Percentiles rank a stretch among this genome's conserved stretches.
These are phyloP conservation scores for Isichthys henryi DNA, from an alignment of 2,113 vertebrate genomes.

Conservation along the genomic window DNA sequence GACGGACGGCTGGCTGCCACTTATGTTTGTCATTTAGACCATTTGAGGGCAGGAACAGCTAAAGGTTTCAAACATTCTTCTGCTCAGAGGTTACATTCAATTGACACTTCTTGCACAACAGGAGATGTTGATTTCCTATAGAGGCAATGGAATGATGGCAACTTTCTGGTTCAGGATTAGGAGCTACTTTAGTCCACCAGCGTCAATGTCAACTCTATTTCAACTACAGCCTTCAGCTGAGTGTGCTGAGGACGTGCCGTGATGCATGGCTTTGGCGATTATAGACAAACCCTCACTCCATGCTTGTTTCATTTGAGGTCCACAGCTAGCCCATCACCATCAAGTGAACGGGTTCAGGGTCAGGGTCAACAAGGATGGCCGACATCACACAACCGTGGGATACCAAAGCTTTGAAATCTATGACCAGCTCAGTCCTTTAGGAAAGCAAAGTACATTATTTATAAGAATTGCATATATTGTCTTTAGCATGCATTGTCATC, in stretches of 20 bases:
- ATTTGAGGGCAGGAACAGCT: background rate
- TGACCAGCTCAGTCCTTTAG: background rate
- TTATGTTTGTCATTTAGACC: background rate
- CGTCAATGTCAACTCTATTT: background rate
- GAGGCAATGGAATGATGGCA: background rate
- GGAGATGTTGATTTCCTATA: background rate
- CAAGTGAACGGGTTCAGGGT: background rate
- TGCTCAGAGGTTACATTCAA: background rate
- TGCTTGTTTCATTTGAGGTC: background rate
- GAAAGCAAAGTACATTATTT: background rate
- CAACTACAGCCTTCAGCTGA: background rate
- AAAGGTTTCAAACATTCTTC: background rate
- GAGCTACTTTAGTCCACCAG: background rate
- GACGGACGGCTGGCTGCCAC: background rate
- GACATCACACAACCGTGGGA: background rate
- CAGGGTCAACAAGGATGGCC: background rate
- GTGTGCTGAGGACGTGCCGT: background rate
- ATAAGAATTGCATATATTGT: background rate
- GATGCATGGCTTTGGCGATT: background rate
- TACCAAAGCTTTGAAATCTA: background rate
- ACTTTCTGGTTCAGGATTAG: background rate
- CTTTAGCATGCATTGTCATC: background rate
- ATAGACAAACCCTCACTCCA: background rate
- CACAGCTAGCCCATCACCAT: background rate
- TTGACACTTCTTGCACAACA: background rate